Base-by-base conservation (phyloP, 2,888 invertebrate genomes). In the Aphidoletes aphidimyza region DNA sequence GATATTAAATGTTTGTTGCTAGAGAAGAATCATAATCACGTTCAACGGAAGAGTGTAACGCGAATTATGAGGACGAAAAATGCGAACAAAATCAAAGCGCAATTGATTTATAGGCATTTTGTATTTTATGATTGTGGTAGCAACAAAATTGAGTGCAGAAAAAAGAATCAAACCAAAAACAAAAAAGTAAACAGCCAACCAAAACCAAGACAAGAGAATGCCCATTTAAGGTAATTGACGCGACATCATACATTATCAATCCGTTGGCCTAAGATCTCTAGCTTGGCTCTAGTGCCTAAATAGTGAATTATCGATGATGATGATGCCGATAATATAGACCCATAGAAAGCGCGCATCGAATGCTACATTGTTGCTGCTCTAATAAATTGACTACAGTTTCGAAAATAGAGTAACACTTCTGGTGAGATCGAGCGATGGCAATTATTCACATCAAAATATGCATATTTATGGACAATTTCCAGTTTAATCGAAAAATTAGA, bases 181-280 rank as follows among this genome's bases (percentile, higher is more conserved):
- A 30, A 14, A 69, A 14, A 69, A 30, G 30, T 5, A 69, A 14
- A 14, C 1, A 69, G 34, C n/a, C n/a, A n/a, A n/a, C n/a, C n/a
- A n/a, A 34, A n/a, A 69, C 6, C 3, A 22, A 54, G 54, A 54
- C 3, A 11, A 47, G 54, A 54, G 69, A 69, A 69, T 69, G 69
- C 30, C 69, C 69, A 69, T 69, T 69, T 69, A 69, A 30, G 69
- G 69, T 69, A 69, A 69, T 69, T 69, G 69, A 69, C 69, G 69
- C 69, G 69, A 69, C 69, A 69, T 34, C 69, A 69, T 69, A 69
- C 69, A 69, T 69, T 69, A 30, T 30, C 34, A 69, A 69, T 69
- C n/a, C n/a, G n/a, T n/a, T 14, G 69, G 30, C 2, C 1, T 2
- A 34, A 30, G 26, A 69, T 69, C 17, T 5, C 8, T 3, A 22